Evolutionary conservation across 1,140 invertebrate genomes (phyloP), one percentile per base, ranked within the genome.

Genomic region (Penaeus indicus): DNA sequence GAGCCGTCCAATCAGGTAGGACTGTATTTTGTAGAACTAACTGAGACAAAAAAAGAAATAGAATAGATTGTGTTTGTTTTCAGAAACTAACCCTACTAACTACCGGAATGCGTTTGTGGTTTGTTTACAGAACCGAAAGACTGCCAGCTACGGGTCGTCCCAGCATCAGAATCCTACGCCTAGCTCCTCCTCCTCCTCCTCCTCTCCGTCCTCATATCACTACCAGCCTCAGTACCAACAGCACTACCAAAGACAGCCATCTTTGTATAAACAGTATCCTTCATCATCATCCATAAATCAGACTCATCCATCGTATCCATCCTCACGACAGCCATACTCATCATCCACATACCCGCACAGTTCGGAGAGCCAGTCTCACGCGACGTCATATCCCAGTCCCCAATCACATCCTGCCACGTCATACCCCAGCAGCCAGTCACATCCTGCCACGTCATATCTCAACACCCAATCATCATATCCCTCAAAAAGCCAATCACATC

Each of bases 41-140:
- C 32, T 72, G 54, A 54, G 54, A 54, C 54, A 54, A 54, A 54
- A 54, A 54, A 13, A 54, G 61, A 27, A 32, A 8, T 62, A 38
- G 72, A 4, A 16, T 42, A 11, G 16, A 2, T 89, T 83, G 84
- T 25, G 21, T 78, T 27, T 69, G 60, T 84, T 54, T 32, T 19
- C 18, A 78, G 84, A 84, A 82, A 87, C 83, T 90, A 88, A 90
- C 85, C 42, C 47, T 75, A 69, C 79, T 69, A 85, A 47, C 47
- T 27, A 27, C 18, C 16, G 75, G 64, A 42, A 84, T 88, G 83
- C 80, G 63, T 89, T 88, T 90, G 64, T 78, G 82, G 22, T 79
- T 72, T 83, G 64, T 72, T 90, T 90, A 61, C 89, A 90, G 89
- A 90, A 90, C 82, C 85, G 89, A 84, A 90, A 87, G 89, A 88